Evolutionary conservation across 2,888 invertebrate species (phyloP), one percentile per base, ranked within the genome.

Genomic region (Mylabris sibirica): DNA sequence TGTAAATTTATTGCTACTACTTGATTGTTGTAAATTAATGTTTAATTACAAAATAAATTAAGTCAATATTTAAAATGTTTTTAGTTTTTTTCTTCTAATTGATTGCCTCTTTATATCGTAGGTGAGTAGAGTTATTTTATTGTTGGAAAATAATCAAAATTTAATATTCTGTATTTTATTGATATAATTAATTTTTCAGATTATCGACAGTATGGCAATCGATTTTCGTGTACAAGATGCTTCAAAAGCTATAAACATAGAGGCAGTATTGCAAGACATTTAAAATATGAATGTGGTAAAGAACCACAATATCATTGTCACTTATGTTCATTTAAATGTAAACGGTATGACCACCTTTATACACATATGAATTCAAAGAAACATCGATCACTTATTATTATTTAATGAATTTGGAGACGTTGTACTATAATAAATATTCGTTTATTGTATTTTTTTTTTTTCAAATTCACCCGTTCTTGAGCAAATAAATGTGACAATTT

Each of bases 181-280:
- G n/a, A 62, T 12, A 20, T n/a, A n/a, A 41, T 12, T 38, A 12
- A 12, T 9, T 41, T 62, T 62, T 17, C 62, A 67, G 77, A 77
- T 65, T 79, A 74, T 65, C 74, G 77, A 62, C 77, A 75, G 63
- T 76, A 77, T 68, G 74, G 77, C 57, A 78, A 77, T 22, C 74
- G 75, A 49, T 79, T 71, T 70, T 73, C 63, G 14, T 67, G 66
- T 53, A 17, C n/a, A 9, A 49, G 64, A 63, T 73, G 73, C 22
- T 44, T 49, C 4, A 72, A 66, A 34, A 68, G 24, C 6, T 72
- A 71, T 26, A 59, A 65, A 49, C 57, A 17, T 22, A 20, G 22
- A 11, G 20, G 66, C n/a, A 67, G 64, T 35, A 38, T 71, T 9
- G 64, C 66, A 14, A 67, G 76, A 59, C 76, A 76, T 59, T 30